Evolutionary conservation across 1,140 invertebrate species (phyloP), one percentile per base, ranked within the genome.

Genomic region (Maconellicoccus hirsutus): DNA sequence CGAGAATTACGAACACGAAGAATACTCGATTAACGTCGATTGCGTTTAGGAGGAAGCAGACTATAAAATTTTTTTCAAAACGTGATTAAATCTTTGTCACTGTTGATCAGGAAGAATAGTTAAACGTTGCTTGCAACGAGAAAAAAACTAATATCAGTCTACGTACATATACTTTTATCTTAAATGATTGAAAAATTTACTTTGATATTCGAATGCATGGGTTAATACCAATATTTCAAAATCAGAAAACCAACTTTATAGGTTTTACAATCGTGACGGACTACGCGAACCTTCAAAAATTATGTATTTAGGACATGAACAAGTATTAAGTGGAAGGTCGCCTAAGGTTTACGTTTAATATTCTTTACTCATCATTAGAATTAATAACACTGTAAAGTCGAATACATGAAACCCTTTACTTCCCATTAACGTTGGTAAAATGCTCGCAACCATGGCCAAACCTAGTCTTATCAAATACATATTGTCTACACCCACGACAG

Each of bases 281-380:
- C 6, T 52, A 8, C n/a, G 42, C 42, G 16, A 52, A 52, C 42
- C 42, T 52, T 52, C 42, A 52, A 52, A 52, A 52, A 52, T 52
- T 52, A 52, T 52, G 42, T 52, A 52, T 52, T 52, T 52, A 52
- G 42, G 42, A 52, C 42, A 52, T 16, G 42, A 52, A 52, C 42
- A 52, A 52, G n/a, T 52, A 52, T 52, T 52, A 52, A 52, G 12
- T 52, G 42, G 42, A 52, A 52, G 42, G 42, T 52, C 42, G 42
- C 42, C 42, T 19, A 16, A 52, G 42, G 42, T 52, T 52, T 16
- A 52, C n/a, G n/a, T 52, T 52, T 52, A 52, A 52, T 19, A 52
- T 52, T 52, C 42, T 52, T 52, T 16, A 52, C 42, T 19, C 42
- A 52, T 52, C 42, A 52, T 52, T 52, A 52, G 42, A 52, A 52